Evolutionary conservation across 1,140 invertebrate species (phyloP).

Genomic region (Zaprionus ghesquierei): DNA sequence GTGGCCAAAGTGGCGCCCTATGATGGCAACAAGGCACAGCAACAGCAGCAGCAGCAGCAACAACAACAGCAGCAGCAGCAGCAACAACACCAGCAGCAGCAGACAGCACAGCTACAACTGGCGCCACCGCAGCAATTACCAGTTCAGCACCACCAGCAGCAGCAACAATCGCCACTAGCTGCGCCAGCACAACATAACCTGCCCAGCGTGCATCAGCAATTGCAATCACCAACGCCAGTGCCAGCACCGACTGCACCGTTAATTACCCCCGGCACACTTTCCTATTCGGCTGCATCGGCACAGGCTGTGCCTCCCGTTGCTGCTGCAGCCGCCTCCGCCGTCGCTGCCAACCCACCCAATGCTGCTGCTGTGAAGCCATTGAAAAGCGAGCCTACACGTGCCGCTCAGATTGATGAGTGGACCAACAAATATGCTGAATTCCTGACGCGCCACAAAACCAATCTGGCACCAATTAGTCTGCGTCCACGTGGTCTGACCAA

Average conservation of each 20-base stretch:
- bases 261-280: constrained; percentile 76
- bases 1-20: constrained; percentile 85
- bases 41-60: constrained; percentile 20
- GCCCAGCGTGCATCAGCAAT: constrained; percentile 59
- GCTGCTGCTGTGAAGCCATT: constrained; percentile 48
- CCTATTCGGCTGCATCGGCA: constrained; percentile 80
- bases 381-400: constrained; percentile 43
- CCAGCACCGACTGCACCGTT: constrained; percentile 60
- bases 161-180: constrained; percentile 20
- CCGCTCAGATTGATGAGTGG: constrained; percentile 70
- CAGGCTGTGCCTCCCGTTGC: constrained; percentile 59
- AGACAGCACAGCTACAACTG: background rate
- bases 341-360: constrained; percentile 7
- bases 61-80: constrained; percentile 27
- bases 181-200: constrained; percentile 4
- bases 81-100: constrained; percentile 27
- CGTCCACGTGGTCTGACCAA: constrained; percentile 94
- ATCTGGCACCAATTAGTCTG: constrained; percentile 88
- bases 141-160: constrained; percentile 25
- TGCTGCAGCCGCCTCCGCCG: background rate
- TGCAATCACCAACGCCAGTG: constrained; percentile 59
- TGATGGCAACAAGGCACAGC: constrained; percentile 80
- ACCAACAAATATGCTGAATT: constrained; percentile 86
- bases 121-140: constrained; percentile 6
- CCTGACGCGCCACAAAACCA: constrained; percentile 88